A percentile compares a stretch with the other conserved stretches of the same genome.
Conservation (phyloP, 2,113 vertebrate genomes). For the Tinamus guttatus region DNA sequence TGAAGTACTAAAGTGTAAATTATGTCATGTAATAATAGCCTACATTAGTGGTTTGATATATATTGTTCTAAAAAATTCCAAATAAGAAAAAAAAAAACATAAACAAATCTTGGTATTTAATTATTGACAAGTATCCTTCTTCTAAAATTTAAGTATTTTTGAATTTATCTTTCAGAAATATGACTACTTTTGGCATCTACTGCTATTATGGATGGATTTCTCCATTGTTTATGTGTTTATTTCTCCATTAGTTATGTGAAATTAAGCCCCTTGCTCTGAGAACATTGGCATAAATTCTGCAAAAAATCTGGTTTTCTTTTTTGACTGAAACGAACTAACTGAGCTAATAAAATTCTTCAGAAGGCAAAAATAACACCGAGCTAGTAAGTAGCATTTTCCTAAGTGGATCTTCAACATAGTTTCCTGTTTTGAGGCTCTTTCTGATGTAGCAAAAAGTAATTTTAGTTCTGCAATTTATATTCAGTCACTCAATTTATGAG, state of each 20-base stretch:
- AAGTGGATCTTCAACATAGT: no score
- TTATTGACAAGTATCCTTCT: no score
- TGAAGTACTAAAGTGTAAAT: not conserved
- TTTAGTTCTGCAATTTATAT: not conserved
- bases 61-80: no score
- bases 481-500: not conserved
- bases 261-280: not conserved
- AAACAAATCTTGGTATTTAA: no score
- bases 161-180: not conserved
- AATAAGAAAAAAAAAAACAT: no score
- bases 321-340: not conserved
- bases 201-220: not conserved
- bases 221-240: no score
- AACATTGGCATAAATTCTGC: not conserved
- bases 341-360: not conserved
- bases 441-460: not conserved
- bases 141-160: not conserved
- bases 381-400: no score
- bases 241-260: not conserved
- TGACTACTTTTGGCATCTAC: not conserved
- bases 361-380: not conserved
- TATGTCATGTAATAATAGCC: no score
- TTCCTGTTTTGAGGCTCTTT: not conserved
- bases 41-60: no score
- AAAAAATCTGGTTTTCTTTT: not conserved